Evolutionary conservation across 2,113 vertebrate species (phyloP).

Genomic region (Limanda limanda): DNA sequence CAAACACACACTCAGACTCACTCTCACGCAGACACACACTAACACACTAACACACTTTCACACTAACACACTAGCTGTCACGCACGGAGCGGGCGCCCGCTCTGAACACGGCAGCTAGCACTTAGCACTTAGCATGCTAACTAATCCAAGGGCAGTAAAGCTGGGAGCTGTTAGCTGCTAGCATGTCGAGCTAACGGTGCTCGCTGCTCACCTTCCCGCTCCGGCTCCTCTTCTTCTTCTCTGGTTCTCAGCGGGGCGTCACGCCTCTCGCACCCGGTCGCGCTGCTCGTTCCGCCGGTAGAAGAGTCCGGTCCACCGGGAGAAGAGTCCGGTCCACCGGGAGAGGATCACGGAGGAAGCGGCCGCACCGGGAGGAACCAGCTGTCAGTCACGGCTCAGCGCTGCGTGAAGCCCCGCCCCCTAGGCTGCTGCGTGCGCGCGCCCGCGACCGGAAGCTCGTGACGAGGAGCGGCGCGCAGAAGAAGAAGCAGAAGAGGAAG

Average conservation of each 20-base stretch:
- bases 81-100: background rate
- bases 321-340: constrained; percentile 50
- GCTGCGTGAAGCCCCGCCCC: constrained; percentile 21
- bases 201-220: constrained; percentile 44
- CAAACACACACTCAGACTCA: background rate
- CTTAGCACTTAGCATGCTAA: constrained; percentile 55
- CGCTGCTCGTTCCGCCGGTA: constrained; percentile 5
- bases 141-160: constrained; percentile 72
- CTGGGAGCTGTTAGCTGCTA: constrained; percentile 19
- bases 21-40: background rate
- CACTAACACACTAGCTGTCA: constrained; percentile 50
- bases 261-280: constrained; percentile 35
- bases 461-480: background rate
- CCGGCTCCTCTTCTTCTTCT: background rate
- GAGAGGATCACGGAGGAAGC: constrained; percentile 30
- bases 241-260: background rate
- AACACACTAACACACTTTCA: constrained; percentile 11
- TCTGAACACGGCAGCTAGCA: constrained; percentile 43
- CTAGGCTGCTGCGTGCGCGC: constrained; percentile 5
- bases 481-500: constrained; percentile 7
- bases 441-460: constrained; percentile 1
- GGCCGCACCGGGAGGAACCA: constrained; percentile 27
- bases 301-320: constrained; percentile 52
- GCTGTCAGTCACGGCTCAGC: constrained; percentile 56
- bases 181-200: background rate